phyloP scores from a whole-genome alignment of 2,797 vertebrate genomes.

The Karalla daura region DNA sequence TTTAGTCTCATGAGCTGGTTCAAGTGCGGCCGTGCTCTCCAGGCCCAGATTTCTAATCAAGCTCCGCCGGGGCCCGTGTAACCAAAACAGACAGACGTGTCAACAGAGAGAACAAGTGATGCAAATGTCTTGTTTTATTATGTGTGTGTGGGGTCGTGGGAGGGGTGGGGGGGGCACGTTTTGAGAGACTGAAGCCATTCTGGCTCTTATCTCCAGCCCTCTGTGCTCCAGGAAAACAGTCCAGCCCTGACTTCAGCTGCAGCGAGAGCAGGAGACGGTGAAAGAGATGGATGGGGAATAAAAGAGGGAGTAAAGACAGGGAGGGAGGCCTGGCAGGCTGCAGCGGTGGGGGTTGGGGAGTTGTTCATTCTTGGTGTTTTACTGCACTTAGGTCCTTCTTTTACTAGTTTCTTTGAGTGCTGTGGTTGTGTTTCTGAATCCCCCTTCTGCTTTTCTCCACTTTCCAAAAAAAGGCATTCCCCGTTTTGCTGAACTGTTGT shows the following conservation, averaged over 20 bases:
- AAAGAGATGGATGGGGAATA: conserved; percentile 67
- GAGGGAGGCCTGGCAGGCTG: conserved; percentile 57
- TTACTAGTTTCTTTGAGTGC: conserved; percentile 30
- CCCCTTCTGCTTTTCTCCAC: conserved; percentile 39
- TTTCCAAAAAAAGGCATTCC: background rate
- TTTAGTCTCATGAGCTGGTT: conserved; percentile 10
- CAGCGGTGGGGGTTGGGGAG: conserved; percentile 67
- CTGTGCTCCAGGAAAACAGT: conserved; percentile 40
- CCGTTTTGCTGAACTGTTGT: background rate
- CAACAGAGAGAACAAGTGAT: conserved; percentile 1
- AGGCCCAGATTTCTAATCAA: conserved; percentile 31
- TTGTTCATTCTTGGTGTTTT: conserved; percentile 64
- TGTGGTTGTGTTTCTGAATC: conserved; percentile 18
- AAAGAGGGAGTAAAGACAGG: conserved; percentile 61
- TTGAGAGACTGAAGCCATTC: conserved; percentile 35
- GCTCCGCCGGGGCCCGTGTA: conserved; percentile 16
- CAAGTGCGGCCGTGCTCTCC: conserved; percentile 4
- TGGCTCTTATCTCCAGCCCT: conserved; percentile 53
- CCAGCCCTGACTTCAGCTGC: conserved; percentile 61
- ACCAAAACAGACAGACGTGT: conserved; percentile 18
- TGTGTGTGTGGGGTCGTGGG: too few species aligned
- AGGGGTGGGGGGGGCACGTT: conserved; percentile 38
- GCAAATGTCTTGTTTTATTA: conserved; percentile 27
- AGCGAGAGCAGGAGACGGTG: conserved; percentile 40
- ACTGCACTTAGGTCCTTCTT: conserved; percentile 47